Evolutionary conservation across 2,888 invertebrate genomes (phyloP).

Genomic region (Zaprionus lineosus): DNA sequence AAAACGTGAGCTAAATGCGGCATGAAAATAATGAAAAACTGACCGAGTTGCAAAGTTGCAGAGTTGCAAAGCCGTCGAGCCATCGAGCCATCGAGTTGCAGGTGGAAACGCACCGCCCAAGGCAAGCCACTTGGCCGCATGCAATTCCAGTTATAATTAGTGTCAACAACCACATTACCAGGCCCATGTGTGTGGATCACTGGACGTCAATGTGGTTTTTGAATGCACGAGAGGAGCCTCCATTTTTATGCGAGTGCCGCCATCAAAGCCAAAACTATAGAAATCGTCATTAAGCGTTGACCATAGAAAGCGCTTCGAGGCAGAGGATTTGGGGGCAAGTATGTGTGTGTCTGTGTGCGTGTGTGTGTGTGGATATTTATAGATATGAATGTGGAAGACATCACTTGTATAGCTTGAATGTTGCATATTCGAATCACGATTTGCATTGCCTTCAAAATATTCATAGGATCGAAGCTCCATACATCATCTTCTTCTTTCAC

Average conservation of each 20-base stretch:
- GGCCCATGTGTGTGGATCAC: slow-evolving; percentile 24
- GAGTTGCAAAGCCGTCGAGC: no score
- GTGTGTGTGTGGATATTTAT: neutral
- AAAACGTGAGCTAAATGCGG: slow-evolving; percentile 78
- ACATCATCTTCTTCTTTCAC: no score
- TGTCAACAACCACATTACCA: slow-evolving; percentile 77
- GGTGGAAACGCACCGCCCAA: slow-evolving; percentile 11
- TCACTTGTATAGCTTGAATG: no score
- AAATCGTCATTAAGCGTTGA: slow-evolving; percentile 62
- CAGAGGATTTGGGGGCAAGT: no score
- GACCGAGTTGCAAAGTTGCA: slow-evolving; percentile 68
- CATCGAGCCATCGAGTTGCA: no score
- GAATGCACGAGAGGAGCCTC: slow-evolving; percentile 22
- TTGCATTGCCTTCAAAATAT: no score
- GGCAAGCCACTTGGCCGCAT: slow-evolving; percentile 41
- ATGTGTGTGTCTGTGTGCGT: neutral
- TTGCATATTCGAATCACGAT: no score
- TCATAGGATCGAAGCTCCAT: no score
- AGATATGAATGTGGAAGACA: neutral
- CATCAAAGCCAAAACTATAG: slow-evolving; percentile 72
- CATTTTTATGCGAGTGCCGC: slow-evolving; percentile 41
- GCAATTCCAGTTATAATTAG: slow-evolving; percentile 77
- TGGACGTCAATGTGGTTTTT: slow-evolving; percentile 10
- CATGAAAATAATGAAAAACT: slow-evolving; percentile 79
- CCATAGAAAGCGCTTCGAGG: slow-evolving; percentile 53